Evolutionary conservation across 1,140 invertebrate genomes (phyloP).

Genomic region (Aplysia californica): DNA sequence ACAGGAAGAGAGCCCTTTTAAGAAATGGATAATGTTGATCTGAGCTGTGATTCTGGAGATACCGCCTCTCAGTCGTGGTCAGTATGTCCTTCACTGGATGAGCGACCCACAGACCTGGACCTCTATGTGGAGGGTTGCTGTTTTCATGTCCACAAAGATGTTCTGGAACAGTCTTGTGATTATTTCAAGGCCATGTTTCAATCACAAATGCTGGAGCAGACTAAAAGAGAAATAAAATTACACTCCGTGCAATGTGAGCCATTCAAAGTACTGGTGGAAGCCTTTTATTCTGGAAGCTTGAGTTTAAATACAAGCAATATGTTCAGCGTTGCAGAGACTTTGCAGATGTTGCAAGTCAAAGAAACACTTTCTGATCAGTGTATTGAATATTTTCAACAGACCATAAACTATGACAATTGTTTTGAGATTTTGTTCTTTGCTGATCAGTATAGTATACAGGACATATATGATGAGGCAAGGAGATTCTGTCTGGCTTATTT

Average conservation of each 20-base stretch:
- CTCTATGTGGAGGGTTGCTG: background rate
- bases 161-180: background rate
- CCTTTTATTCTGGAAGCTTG: constrained; percentile 4
- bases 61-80: too few species aligned
- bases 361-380: background rate
- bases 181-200: constrained; percentile 25
- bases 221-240: background rate
- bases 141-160: constrained; percentile 19
- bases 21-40: too few species aligned
- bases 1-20: too few species aligned
- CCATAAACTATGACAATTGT: background rate
- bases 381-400: background rate
- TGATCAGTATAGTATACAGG: background rate
- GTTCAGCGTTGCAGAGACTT: background rate
- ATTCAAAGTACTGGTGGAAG: constrained; percentile 10
- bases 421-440: constrained; percentile 13
- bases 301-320: background rate
- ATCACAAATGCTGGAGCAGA: constrained; percentile 16
- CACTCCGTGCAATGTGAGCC: background rate
- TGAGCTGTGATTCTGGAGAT: too few species aligned
- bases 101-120: constrained; percentile 9
- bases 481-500: constrained; percentile 7
- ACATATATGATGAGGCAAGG: background rate
- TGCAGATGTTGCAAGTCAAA: background rate
- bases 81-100: too few species aligned